A percentile compares a stretch with the other conserved stretches of the same genome.
phyloP scores from a whole-genome alignment of 1,140 invertebrate species.

The Drosophila nigromelanica region DNA sequence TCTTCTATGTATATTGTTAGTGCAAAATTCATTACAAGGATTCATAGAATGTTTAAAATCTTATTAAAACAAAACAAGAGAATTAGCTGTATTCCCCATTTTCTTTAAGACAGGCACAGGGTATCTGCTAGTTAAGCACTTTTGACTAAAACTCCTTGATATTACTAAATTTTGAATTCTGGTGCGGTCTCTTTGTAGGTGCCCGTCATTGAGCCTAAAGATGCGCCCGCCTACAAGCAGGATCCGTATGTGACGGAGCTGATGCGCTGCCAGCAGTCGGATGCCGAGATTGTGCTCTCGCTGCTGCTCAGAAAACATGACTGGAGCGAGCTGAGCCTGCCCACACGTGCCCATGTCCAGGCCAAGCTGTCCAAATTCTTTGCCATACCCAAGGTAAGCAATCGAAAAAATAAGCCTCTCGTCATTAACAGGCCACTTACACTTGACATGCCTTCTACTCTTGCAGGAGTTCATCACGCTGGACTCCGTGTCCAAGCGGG shows the following conservation, averaged over 20 bases:
- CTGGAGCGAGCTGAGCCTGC: constrained; percentile 71
- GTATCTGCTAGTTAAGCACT: too few relatives aligned
- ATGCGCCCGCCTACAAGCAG: constrained; percentile 74
- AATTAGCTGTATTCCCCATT: too few relatives aligned
- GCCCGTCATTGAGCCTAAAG: constrained; percentile 74
- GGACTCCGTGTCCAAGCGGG: constrained; percentile 68
- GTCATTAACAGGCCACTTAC: background rate
- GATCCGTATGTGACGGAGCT: constrained; percentile 78
- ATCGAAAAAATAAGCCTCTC: background rate
- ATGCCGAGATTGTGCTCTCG: constrained; percentile 77
- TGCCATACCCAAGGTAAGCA: constrained; percentile 83
- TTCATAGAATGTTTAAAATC: too few relatives aligned
- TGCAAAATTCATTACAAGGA: too few relatives aligned
- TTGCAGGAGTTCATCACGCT: constrained; percentile 77
- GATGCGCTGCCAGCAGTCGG: constrained; percentile 72
- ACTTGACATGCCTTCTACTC: background rate
- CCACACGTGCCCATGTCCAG: constrained; percentile 71
- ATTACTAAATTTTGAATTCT: constrained; percentile 24
- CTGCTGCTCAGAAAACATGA: constrained; percentile 73
- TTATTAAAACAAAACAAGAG: too few relatives aligned
- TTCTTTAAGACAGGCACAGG: too few relatives aligned
- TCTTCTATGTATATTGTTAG: too few relatives aligned
- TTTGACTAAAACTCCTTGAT: too few relatives aligned
- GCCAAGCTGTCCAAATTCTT: constrained; percentile 81
- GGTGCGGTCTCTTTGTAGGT: constrained; percentile 54